Conservation (phyloP, 2,113 vertebrate species). For the Oreochromis aureus region DNA sequence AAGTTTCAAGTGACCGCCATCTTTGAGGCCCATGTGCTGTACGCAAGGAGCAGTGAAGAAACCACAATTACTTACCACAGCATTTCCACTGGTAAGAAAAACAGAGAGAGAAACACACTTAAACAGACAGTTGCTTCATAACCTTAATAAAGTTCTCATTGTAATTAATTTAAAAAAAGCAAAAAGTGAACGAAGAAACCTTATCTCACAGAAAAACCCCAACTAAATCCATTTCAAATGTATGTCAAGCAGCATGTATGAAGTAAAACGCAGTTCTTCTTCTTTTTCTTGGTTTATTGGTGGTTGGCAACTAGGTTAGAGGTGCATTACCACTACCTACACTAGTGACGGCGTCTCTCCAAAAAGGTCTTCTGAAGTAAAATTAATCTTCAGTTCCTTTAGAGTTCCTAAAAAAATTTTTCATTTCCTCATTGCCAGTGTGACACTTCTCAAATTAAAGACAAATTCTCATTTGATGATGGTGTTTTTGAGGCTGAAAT, state of each 20-base stretch:
- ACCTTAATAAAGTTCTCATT: background rate
- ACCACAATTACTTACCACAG: background rate
- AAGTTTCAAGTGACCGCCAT: background rate
- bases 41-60: background rate
- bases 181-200: background rate
- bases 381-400: background rate
- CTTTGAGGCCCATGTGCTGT: background rate
- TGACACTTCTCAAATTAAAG: background rate
- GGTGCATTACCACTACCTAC: background rate
- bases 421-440: background rate
- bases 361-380: background rate
- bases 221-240: background rate
- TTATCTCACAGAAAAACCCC: background rate
- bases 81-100: background rate
- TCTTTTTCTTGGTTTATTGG: background rate
- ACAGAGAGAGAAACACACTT: background rate
- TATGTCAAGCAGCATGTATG: background rate
- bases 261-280: background rate
- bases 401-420: fast-evolving
- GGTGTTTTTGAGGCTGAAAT: background rate
- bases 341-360: background rate
- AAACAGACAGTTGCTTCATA: background rate
- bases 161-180: background rate
- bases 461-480: background rate
- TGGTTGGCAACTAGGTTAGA: background rate